Evolutionary conservation across 2,888 invertebrate species (phyloP), one percentile per base, ranked within the genome.

Genomic region (Dryocosmus kuriphilus): DNA sequence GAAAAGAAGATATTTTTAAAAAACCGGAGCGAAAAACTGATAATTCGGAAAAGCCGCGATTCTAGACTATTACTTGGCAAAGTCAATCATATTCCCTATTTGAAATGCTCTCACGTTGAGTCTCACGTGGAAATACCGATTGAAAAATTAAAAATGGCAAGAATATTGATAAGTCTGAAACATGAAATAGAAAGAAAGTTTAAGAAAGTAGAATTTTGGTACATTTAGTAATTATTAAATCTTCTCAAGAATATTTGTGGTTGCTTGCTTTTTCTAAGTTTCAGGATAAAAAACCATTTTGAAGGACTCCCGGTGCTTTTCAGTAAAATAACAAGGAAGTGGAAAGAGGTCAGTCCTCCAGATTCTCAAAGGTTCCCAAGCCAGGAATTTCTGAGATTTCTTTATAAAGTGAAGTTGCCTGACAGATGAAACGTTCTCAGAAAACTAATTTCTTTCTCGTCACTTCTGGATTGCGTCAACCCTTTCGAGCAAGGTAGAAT

Each of bases 61-160:
- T n/a, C n/a, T n/a, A n/a, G n/a, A n/a, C n/a, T n/a, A n/a, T n/a
- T n/a, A n/a, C n/a, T n/a, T n/a, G n/a, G n/a, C n/a, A n/a, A n/a
- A n/a, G n/a, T n/a, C n/a, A n/a, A n/a, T n/a, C n/a, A n/a, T n/a
- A n/a, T 63, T 63, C 24, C 63, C 38, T 63, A 63, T 22, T 63
- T 63, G n/a, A 35, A 63, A 63, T 63, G 63, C 63, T 63, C 38
- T 38, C 22, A 14, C 35, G 22, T 32, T 38, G 32, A 63, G 38
- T n/a, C n/a, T n/a, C n/a, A n/a, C n/a, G n/a, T n/a, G n/a, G n/a
- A 22, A 63, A 63, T 63, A 63, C 11, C 63, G 22, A 14, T 32
- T 35, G 2, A 63, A 63, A 22, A 22, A n/a, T 22, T 5, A 16
- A 65, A 65, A 22, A 22, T 7, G 14, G 24, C n/a, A 65, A 65